phyloP scores from a whole-genome alignment of 2,888 invertebrate genomes.

The Eulithis testata region DNA sequence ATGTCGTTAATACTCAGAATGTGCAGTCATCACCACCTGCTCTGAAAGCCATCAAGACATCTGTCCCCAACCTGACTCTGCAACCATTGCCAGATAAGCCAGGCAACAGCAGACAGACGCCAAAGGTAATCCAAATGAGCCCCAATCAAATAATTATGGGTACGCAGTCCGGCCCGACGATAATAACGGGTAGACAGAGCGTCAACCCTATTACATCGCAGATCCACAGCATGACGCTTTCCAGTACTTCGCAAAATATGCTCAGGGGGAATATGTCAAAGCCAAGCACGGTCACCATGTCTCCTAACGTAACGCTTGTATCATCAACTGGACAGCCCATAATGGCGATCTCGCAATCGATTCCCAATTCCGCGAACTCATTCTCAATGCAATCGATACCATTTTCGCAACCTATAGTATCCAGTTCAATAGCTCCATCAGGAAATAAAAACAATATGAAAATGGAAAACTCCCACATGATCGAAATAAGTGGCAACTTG shows the following conservation, averaged over 20 bases:
- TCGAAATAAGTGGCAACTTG: conserved; percentile 78
- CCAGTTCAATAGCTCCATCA: conserved; percentile 76
- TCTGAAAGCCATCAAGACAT: conserved; percentile 71
- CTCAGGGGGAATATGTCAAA: conserved; percentile 69
- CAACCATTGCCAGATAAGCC: conserved; percentile 79
- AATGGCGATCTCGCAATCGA: conserved; percentile 78
- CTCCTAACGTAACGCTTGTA: conserved; percentile 76
- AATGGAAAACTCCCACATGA: conserved; percentile 76
- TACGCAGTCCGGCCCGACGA: conserved; percentile 65
- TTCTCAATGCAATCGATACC: conserved; percentile 78
- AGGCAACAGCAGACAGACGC: conserved; percentile 68
- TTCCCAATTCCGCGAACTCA: conserved; percentile 67
- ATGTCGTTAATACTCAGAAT: conserved; percentile 74
- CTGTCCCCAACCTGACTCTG: conserved; percentile 76
- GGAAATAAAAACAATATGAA: conserved; percentile 70
- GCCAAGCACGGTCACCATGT: conserved; percentile 69
- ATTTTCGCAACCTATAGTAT: conserved; percentile 78
- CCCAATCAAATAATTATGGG: conserved; percentile 61
- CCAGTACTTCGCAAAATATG: conserved; percentile 67
- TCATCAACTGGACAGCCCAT: conserved; percentile 78
- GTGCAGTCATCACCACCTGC: conserved; percentile 72
- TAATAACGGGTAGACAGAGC: conserved; percentile 69
- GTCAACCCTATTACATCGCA: conserved; percentile 81
- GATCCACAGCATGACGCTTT: conserved; percentile 75
- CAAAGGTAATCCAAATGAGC: conserved; percentile 79